Conservation (phyloP, 2,888 invertebrate genomes). For the Trichogramma dendrolimi region DNA sequence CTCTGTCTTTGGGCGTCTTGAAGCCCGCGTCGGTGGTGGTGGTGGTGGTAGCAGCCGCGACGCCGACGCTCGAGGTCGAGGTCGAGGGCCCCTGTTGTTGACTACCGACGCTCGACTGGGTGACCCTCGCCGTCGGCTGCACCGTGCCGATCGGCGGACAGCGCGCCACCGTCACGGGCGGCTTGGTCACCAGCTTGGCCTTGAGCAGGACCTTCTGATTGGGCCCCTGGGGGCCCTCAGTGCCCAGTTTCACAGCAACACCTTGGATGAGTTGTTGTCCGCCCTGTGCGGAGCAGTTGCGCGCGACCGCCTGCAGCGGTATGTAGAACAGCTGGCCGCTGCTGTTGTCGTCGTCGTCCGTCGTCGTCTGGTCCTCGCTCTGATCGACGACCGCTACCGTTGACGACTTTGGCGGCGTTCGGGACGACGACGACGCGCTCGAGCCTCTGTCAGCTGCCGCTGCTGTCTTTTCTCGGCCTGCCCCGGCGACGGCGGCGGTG, state of each 20-base stretch:
- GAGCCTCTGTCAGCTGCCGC: constrained; percentile 30
- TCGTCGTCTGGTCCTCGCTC: constrained; percentile 53
- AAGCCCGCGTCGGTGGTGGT: constrained; percentile 6
- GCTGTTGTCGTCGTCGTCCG: constrained; percentile 57
- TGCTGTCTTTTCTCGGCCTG: constrained; percentile 9
- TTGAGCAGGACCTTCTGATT: constrained; percentile 61
- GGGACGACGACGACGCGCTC: constrained; percentile 37
- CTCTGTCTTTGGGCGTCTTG: constrained; percentile 6
- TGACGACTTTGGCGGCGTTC: no score
- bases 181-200: constrained; percentile 63
- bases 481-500: constrained; percentile 20
- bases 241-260: constrained; percentile 63
- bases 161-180: constrained; percentile 49
- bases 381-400: no score
- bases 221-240: constrained; percentile 61
- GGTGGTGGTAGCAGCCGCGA: constrained; percentile 13
- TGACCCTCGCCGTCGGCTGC: constrained; percentile 55
- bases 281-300: constrained; percentile 48
- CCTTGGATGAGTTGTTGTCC: constrained; percentile 58
- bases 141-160: constrained; percentile 58
- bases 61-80: constrained; percentile 8
- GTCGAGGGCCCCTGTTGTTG: constrained; percentile 24
- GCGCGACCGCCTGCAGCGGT: constrained; percentile 56
- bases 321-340: constrained; percentile 63
- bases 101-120: constrained; percentile 27